These are phyloP conservation scores for Ophion obscuratus DNA, from an alignment of 2,888 invertebrate genomes.

Conservation along the genomic window DNA sequence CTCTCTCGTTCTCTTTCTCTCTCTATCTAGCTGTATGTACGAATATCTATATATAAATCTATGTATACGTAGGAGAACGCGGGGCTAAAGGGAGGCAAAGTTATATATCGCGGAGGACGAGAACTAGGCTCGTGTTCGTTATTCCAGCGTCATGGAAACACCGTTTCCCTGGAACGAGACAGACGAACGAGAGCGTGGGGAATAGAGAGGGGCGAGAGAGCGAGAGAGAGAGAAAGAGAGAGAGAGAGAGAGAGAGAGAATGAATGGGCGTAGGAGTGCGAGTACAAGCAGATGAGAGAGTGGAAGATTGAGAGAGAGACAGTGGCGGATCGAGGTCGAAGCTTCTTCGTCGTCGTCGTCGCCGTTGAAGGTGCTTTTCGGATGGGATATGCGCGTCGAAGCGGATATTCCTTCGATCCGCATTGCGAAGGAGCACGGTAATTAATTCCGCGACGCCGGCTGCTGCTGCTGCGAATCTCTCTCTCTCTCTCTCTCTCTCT, in stretches of 20 bases:
- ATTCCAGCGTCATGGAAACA: conserved; percentile 63
- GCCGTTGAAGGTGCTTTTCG: conserved; percentile 56
- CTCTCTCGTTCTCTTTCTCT: too few relatives aligned
- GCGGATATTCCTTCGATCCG: conserved; percentile 72
- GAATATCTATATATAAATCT: not conserved
- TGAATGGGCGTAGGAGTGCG: not conserved
- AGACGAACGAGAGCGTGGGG: not conserved
- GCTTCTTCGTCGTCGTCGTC: conserved; percentile 1
- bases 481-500: not conserved
- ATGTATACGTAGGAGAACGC: conserved; percentile 2
- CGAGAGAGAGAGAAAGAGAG: conserved; percentile 1
- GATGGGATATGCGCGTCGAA: conserved; percentile 65
- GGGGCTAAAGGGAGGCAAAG: conserved; percentile 20
- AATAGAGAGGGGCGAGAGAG: conserved; percentile 15
- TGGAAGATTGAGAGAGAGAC: conserved; percentile 28
- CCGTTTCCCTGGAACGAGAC: conserved; percentile 39
- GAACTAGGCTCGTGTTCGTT: conserved; percentile 57
- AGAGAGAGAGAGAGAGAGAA: conserved; percentile 4
- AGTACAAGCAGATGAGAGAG: conserved; percentile 3
- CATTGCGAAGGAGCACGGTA: conserved; percentile 72
- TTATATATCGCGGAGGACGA: conserved; percentile 34
- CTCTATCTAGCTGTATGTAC: not conserved
- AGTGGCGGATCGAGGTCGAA: conserved; percentile 55
- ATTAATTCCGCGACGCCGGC: conserved; percentile 72
- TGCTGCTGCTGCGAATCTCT: conserved; percentile 20